Evolutionary conservation across 2,797 vertebrate species (phyloP), one percentile per base, ranked within the genome.

Genomic region (Amazonetta brasiliensis): DNA sequence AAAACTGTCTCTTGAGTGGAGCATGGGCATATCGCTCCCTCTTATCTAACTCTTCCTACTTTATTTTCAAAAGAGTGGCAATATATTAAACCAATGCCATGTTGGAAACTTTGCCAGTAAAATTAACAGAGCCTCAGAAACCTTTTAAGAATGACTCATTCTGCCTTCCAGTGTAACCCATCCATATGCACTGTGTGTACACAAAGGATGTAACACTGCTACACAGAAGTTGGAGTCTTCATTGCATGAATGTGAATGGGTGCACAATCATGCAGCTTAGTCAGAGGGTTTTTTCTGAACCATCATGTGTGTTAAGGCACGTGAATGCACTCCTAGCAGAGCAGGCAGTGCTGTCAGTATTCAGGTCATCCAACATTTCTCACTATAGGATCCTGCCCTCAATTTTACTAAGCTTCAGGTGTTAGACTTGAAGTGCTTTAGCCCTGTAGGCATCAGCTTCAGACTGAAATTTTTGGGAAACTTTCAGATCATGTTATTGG

Each of bases 241-340:
- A 6, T 60, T 68, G 23, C 3, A 9, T 87, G 31, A 66, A 46
- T 52, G 30, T n/a, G 17, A 83, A 52, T 2, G 2, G 25, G 11
- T 74, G 16, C 46, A 63, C 6, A 48, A 2, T 80, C 39, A 30
- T 30, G 60, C 60, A 33, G 33, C 5, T 5, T 50, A n/a, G 10
- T 11, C 6, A 60, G 52, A 62, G 19, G 19, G 26, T 84, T 90
- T 69, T n/a, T 1, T 63, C 50, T 84, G 59, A 73, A 79, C 33
- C 17, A 19, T 6, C 1, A 6, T 14, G 8, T 39, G 3, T 89
- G 0, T 75, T 43, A 48, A 12, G 20, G 22, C 20, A 9, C 33
- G 11, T 0, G 0, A 20, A 7, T 64, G 13, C 9, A 6, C 11
- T 76, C 12, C 31, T 44, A 55, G 63, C 28, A 78, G 20, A 84